Evolutionary conservation across 1,140 invertebrate species (phyloP).

Genomic region (Caenorhabditis latens): DNA sequence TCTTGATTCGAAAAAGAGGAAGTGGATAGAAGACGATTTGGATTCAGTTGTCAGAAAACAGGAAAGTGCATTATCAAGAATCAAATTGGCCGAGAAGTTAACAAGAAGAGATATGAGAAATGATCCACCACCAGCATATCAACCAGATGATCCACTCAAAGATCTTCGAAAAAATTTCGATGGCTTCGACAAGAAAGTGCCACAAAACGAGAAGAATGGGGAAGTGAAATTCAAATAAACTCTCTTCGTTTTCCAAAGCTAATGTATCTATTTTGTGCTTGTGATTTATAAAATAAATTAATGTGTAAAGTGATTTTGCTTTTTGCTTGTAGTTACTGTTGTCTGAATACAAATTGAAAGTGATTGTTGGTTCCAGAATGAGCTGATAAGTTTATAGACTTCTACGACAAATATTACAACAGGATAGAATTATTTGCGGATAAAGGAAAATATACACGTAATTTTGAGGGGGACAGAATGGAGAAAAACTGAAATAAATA

Average conservation of each 20-base stretch:
- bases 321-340: no score
- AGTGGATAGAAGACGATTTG: constrained; percentile 35
- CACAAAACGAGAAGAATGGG: neutral
- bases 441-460: neutral
- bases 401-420: no score
- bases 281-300: no score
- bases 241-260: no score
- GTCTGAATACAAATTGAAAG: no score
- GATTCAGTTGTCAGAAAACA: constrained; percentile 9
- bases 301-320: no score
- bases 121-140: constrained; percentile 31
- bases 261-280: neutral
- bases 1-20: constrained; percentile 26
- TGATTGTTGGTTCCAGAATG: no score
- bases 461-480: neutral
- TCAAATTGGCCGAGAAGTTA: neutral
- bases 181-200: neutral
- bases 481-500: neutral
- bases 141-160: constrained; percentile 16
- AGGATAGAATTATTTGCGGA: no score
- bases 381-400: no score
- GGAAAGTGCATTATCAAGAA: neutral
- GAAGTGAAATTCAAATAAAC: no score
- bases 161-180: neutral
- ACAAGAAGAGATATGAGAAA: constrained; percentile 13